Percentiles rank a stretch among this genome's conserved stretches.
phyloP scores from a whole-genome alignment of 2,888 invertebrate genomes.

The Gonocerus acuteangulatus region DNA sequence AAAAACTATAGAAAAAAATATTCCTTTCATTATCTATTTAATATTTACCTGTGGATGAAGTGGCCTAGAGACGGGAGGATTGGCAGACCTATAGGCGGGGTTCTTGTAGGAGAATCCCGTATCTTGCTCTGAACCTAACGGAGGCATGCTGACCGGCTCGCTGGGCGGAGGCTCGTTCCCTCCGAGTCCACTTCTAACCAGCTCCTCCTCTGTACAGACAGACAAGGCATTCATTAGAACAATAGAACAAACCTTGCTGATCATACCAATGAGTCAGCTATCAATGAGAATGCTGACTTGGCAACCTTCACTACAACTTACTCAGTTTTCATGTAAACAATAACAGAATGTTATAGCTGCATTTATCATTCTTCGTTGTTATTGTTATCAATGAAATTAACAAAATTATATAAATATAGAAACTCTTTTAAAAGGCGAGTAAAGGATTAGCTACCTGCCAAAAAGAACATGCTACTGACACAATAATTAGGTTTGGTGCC shows the following conservation, averaged over 20 bases:
- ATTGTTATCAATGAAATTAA: too few species aligned
- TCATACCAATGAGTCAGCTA: neutral
- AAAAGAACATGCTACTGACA: too few species aligned
- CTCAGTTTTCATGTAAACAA: too few species aligned
- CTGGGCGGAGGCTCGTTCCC: constrained; percentile 30
- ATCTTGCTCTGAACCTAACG: constrained; percentile 28
- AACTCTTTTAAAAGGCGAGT: too few species aligned
- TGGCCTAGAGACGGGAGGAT: constrained; percentile 45
- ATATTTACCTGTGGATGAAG: constrained; percentile 30
- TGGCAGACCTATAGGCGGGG: constrained; percentile 68
- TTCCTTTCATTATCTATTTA: too few species aligned
- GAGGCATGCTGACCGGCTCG: constrained; percentile 37
- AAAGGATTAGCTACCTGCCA: too few species aligned
- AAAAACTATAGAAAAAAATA: too few species aligned
- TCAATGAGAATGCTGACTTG: constrained; percentile 5
- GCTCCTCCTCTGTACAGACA: constrained; percentile 31
- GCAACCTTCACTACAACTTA: constrained; percentile 3
- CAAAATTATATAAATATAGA: too few species aligned
- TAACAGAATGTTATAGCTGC: too few species aligned
- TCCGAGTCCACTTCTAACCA: constrained; percentile 26
- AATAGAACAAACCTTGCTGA: constrained; percentile 1
- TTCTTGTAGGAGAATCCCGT: constrained; percentile 59
- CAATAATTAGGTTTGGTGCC: too few species aligned
- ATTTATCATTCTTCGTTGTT: too few species aligned
- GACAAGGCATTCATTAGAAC: neutral